phyloP scores from a whole-genome alignment of 2,888 invertebrate genomes.

The Torymus texanus region DNA sequence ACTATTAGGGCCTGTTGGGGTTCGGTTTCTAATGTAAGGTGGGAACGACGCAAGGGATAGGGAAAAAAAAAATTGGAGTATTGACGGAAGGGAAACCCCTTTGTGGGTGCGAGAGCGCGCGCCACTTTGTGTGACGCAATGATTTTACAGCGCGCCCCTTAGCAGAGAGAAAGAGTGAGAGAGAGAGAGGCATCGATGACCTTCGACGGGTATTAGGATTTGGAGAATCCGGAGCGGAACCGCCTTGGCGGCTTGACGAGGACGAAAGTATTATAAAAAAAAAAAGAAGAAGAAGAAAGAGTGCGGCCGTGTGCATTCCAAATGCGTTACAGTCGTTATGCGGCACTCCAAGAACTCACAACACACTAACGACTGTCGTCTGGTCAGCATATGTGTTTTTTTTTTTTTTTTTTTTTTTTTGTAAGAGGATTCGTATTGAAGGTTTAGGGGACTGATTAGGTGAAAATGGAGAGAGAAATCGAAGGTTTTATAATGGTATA shows the following conservation, averaged over 20 bases:
- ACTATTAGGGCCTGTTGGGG: constrained; percentile 52
- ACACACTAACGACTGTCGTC: not conserved
- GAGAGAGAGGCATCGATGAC: constrained; percentile 27
- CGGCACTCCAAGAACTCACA: constrained; percentile 4
- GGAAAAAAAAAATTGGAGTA: constrained; percentile 71
- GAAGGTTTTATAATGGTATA: not conserved
- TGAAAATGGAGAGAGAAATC: not conserved
- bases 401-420: no score
- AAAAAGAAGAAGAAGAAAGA: no score
- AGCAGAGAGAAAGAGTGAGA: not conserved
- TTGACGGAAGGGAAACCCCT: constrained; percentile 67
- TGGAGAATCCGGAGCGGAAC: not conserved
- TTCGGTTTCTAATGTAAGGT: constrained; percentile 1
- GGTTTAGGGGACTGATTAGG: not conserved
- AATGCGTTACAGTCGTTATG: not conserved
- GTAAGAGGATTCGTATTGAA: not conserved
- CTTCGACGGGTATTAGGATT: constrained; percentile 51
- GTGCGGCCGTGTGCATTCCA: constrained; percentile 6
- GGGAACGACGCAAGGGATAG: not conserved
- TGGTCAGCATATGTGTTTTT: no score
- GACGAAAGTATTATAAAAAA: no score
- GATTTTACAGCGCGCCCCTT: constrained; percentile 1
- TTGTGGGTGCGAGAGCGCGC: constrained; percentile 53
- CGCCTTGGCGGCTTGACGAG: not conserved
- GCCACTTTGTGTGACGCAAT: constrained; percentile 30